Conservation (phyloP, 2,797 vertebrate species). For the Liasis olivaceus region DNA sequence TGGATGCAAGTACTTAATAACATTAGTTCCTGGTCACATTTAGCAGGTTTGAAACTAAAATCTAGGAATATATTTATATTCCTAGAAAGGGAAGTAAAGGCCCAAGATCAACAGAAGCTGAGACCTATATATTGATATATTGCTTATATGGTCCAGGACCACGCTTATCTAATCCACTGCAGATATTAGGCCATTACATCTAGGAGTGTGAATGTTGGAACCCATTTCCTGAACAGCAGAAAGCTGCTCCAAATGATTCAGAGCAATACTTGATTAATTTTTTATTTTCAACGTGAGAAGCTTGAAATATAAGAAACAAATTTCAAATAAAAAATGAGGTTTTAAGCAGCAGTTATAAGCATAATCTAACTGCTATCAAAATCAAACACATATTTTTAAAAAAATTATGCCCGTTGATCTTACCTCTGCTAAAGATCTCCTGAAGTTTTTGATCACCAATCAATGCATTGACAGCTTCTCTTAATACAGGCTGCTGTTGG, state of each 20-base stretch:
- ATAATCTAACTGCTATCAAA: neutral
- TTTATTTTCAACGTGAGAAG: neutral
- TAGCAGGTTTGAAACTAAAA: neutral
- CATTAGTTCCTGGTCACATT: neutral
- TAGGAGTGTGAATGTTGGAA: neutral
- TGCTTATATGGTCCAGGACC: neutral
- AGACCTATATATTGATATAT: neutral
- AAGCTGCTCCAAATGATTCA: neutral
- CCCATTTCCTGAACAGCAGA: neutral
- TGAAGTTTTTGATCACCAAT: slow-evolving; percentile 92
- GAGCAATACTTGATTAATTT: neutral
- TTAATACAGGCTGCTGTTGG: slow-evolving; percentile 86
- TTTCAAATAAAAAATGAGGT: neutral
- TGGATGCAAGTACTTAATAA: neutral
- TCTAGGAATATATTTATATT: neutral
- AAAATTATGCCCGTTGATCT: slow-evolving; percentile 45
- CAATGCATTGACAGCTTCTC: slow-evolving; percentile 88
- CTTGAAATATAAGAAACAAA: neutral
- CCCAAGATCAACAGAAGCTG: neutral
- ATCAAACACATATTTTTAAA: neutral
- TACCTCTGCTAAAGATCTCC: slow-evolving; percentile 97
- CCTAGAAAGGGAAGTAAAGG: neutral
- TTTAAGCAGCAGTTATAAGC: neutral
- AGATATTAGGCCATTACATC: neutral
- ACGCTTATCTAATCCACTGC: neutral